Conservation (phyloP, 2,797 vertebrate genomes). For the Anniella stebbinsi region DNA sequence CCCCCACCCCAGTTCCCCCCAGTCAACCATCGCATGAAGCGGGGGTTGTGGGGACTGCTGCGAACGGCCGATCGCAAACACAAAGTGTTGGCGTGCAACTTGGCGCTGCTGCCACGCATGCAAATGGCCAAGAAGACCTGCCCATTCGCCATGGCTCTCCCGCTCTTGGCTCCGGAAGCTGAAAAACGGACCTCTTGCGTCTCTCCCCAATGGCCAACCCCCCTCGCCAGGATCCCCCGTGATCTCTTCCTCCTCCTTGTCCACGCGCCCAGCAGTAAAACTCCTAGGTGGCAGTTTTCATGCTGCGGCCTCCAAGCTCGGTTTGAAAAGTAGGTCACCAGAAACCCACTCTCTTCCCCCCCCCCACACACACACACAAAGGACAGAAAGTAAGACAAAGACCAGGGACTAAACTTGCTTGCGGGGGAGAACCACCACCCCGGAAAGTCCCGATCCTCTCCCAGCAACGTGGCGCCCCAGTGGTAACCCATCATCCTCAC, state of each 20-base stretch:
- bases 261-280: not conserved
- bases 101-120: not conserved
- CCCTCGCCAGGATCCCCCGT: no score
- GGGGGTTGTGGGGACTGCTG: not conserved
- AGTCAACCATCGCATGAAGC: not conserved
- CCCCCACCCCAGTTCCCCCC: not conserved
- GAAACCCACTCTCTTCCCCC: not conserved
- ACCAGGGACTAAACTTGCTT: no score
- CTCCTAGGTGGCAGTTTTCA: not conserved
- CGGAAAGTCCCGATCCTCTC: not conserved
- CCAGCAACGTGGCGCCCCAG: rapidly evolving
- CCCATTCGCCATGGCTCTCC: not conserved
- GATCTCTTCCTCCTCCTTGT: not conserved
- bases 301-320: not conserved
- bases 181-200: not conserved
- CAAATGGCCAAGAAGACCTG: not conserved
- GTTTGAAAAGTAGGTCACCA: constrained; percentile 20
- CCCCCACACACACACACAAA: no score
- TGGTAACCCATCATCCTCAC: not conserved
- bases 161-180: not conserved
- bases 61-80: no score
- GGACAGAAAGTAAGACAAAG: not conserved
- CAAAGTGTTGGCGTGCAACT: not conserved
- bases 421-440: not conserved
- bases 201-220: no score